Conservation (phyloP, 2,113 vertebrate species). For the Sylvietta virens region DNA sequence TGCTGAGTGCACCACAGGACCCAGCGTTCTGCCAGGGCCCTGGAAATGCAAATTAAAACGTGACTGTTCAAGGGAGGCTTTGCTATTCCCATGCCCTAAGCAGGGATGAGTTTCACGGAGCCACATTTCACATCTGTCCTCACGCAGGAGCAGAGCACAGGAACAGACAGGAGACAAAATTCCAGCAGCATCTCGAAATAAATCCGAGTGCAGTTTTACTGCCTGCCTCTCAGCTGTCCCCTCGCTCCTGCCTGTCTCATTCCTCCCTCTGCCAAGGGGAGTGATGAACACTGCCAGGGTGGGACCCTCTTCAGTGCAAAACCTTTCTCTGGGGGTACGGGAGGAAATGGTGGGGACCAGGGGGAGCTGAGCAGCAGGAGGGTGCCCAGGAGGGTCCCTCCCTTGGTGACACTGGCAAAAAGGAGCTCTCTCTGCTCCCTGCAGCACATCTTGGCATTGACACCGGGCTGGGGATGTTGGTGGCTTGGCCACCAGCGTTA, state of each 20-base stretch:
- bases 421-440: not conserved
- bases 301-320: not conserved
- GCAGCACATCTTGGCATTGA: rapidly evolving
- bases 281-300: not conserved
- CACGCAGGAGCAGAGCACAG: not conserved
- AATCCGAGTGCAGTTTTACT: not conserved
- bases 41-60: not conserved
- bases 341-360: not conserved
- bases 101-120: rapidly evolving
- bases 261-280: not conserved
- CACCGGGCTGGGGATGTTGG: rapidly evolving
- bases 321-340: not conserved
- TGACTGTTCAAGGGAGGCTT: not conserved
- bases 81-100: not conserved
- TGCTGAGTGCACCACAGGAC: not conserved
- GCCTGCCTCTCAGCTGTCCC: not conserved
- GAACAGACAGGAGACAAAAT: not conserved
- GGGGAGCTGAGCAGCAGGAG: not conserved
- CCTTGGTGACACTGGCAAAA: not conserved
- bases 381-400: not conserved
- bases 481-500: not conserved
- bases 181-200: not conserved
- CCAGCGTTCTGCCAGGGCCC: not conserved
- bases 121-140: not conserved
- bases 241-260: not conserved